Percentiles rank a stretch among this genome's conserved stretches.
phyloP scores from a whole-genome alignment of 2,888 invertebrate species.

The Chaitophorus viminalis region DNA sequence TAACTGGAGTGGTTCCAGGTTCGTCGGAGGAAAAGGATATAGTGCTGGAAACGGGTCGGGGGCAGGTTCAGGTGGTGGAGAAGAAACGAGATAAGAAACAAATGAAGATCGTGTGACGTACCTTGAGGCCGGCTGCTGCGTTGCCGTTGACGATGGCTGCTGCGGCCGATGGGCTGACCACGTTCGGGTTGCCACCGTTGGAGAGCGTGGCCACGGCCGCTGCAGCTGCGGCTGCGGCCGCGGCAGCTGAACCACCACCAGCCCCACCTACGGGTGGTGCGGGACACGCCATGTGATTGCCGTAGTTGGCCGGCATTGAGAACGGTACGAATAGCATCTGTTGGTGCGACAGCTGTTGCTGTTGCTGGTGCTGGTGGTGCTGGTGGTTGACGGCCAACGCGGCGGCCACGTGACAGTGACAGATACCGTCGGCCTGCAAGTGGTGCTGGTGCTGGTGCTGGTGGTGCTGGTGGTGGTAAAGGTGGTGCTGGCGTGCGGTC shows the following conservation, averaged over 20 bases:
- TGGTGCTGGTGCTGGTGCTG: neutral
- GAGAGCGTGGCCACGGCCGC: slow-evolving; percentile 43
- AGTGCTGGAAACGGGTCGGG: no score
- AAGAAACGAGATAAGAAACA: no score
- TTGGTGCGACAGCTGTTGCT: slow-evolving; percentile 38
- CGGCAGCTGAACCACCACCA: slow-evolving; percentile 31
- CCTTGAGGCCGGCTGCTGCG: slow-evolving; percentile 42
- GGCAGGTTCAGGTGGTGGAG: no score
- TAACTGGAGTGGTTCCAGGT: no score
- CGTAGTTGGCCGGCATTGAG: slow-evolving; percentile 68
- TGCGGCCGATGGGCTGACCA: slow-evolving; percentile 35
- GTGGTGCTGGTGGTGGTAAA: neutral
- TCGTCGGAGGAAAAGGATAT: no score
- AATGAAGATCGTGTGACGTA: neutral
- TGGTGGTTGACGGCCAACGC: slow-evolving; percentile 34
- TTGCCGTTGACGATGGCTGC: slow-evolving; percentile 43
- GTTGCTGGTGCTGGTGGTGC: slow-evolving; percentile 7
- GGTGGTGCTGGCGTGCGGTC: neutral
- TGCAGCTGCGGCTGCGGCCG: slow-evolving; percentile 43
- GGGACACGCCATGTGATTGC: slow-evolving; percentile 46
- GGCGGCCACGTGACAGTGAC: slow-evolving; percentile 42
- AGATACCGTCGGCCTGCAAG: neutral
- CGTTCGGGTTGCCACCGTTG: slow-evolving; percentile 34
- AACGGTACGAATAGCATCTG: slow-evolving; percentile 70
- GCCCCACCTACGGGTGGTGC: neutral